phyloP scores from a whole-genome alignment of 2,888 invertebrate species.

The Eupithecia tripunctaria region DNA sequence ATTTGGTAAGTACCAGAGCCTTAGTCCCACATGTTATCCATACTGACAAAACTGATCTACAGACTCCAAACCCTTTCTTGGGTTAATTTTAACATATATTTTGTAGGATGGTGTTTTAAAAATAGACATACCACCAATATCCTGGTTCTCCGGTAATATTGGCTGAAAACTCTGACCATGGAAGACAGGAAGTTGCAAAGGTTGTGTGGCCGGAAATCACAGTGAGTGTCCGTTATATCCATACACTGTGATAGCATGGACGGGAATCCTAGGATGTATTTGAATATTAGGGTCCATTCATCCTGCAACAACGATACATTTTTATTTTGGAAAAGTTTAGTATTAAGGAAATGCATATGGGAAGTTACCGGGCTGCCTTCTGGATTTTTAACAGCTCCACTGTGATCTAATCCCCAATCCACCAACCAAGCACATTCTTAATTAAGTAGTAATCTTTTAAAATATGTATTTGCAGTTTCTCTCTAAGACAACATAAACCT shows the following conservation, averaged over 20 bases:
- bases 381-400: too few species aligned
- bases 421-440: background rate
- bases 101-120: background rate
- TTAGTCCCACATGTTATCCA: too few species aligned
- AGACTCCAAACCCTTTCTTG: too few species aligned
- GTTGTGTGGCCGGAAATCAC: constrained; percentile 86
- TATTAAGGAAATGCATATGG: too few species aligned
- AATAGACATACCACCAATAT: constrained; percentile 86
- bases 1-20: too few species aligned
- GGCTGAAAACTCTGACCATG: constrained; percentile 87
- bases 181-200: constrained; percentile 87
- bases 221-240: constrained; percentile 69
- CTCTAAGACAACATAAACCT: background rate
- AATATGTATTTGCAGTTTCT: too few species aligned
- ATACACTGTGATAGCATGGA: constrained; percentile 83
- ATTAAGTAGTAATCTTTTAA: too few species aligned
- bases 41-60: too few species aligned
- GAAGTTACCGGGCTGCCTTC: too few species aligned
- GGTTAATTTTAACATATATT: too few species aligned
- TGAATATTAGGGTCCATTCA: constrained; percentile 90
- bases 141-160: constrained; percentile 88
- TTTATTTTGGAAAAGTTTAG: too few species aligned
- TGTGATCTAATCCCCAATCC: background rate
- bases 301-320: constrained; percentile 81
- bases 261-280: constrained; percentile 87